phyloP scores from a whole-genome alignment of 2,113 vertebrate genomes.

The Coptodon rendalli region DNA sequence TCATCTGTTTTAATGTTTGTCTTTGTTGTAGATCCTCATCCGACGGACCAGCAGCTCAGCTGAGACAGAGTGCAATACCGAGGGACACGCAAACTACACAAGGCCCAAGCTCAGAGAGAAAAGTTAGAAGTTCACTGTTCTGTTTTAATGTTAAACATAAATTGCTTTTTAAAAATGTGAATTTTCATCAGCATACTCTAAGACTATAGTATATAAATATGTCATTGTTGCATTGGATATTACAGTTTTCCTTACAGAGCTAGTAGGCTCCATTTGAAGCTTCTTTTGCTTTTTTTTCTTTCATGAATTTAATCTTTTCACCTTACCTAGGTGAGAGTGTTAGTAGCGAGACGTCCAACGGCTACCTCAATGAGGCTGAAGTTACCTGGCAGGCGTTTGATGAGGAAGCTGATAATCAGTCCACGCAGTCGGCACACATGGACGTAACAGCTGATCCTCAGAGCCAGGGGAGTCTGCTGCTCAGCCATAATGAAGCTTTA shows the following conservation, averaged over 20 bases:
- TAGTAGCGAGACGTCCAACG: constrained; percentile 81
- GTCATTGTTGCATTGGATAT: background rate
- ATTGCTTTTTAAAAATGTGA: background rate
- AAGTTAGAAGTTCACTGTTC: constrained; percentile 72
- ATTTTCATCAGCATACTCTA: background rate
- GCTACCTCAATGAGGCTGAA: constrained; percentile 80
- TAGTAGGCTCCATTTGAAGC: background rate
- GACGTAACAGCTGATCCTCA: constrained; percentile 75
- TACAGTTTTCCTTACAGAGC: background rate
- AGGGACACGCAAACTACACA: constrained; percentile 56
- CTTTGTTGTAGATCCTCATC: constrained; percentile 69
- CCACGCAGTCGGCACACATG: constrained; percentile 68
- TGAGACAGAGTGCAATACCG: constrained; percentile 78
- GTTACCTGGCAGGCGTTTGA: constrained; percentile 81
- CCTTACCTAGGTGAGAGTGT: constrained; percentile 81
- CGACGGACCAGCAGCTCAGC: constrained; percentile 79
- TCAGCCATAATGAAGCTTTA: constrained; percentile 83
- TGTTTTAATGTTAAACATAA: fast-evolving
- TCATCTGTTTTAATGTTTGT: background rate
- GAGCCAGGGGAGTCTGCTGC: constrained; percentile 78
- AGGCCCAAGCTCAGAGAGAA: constrained; percentile 77
- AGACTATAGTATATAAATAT: background rate
- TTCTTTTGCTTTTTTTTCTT: background rate
- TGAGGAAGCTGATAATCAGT: constrained; percentile 80
- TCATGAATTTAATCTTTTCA: background rate